Evolutionary conservation across 2,888 invertebrate species (phyloP), one percentile per base, ranked within the genome.

Genomic region (Anthophora plumipes): DNA sequence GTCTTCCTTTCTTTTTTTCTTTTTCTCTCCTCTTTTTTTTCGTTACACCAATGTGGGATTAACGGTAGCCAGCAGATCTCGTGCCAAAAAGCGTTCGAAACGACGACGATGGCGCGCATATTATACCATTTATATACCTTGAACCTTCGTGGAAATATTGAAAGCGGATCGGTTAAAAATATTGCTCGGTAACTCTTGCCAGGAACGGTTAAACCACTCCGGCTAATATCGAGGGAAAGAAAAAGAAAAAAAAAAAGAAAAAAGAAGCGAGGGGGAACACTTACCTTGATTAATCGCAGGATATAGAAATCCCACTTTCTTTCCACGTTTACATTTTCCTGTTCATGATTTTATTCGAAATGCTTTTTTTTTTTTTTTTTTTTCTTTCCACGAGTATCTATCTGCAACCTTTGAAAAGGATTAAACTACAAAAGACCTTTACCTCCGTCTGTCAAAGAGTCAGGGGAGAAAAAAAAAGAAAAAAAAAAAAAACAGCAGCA

Each of bases 61-160:
- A 4, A 31, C 31, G 1, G 31, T 31, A 31, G 31, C 31, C 31
- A 31, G 31, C 31, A 17, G 55, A 39, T n/a, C 59, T 54, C 59
- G 70, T 73, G 74, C 66, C 81, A 60, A 78, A 60, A 78, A 57
- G 2, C 83, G 57, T 22, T 61, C n/a, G 74, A 70, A 78, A 69
- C 74, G 68, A 63, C 59, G 54, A 3, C 31, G 31, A 4, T 55
- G 72, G 52, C 50, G 9, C 70, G 43, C 57, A 64, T 70, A 46
- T 69, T 78, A 75, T 70, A 66, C 61, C 69, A 66, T 84, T 84
- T 84, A 81, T 84, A 81, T 77, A 73, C 72, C 39, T 60, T 43
- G 73, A 31, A 31, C 67, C 75, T 20, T 9, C 48, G 61, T 8
- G 67, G 37, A 61, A 48, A 67, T 78, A 79, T 79, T 60, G 77